Conservation (phyloP, 1,140 invertebrate genomes). For the Palaemon carinicauda region DNA sequence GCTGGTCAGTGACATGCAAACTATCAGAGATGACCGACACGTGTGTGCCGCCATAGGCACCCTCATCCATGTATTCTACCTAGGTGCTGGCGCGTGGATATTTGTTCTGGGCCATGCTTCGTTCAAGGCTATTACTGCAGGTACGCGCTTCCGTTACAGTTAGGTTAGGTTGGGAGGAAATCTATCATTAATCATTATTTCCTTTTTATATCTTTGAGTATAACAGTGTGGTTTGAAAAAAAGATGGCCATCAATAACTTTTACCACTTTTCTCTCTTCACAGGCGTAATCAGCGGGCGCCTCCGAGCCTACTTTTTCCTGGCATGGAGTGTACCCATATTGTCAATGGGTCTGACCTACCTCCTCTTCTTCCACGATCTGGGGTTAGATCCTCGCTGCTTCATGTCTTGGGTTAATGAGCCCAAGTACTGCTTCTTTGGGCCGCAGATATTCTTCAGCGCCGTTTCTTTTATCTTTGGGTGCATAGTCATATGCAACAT, state of each 20-base stretch:
- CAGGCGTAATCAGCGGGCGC: slow-evolving; percentile 61
- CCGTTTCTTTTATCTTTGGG: not conserved
- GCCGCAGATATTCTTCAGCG: slow-evolving; percentile 21
- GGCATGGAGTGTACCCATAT: slow-evolving; percentile 59
- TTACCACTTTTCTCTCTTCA: too few relatives aligned
- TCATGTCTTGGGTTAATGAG: slow-evolving; percentile 19
- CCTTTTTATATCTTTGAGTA: too few relatives aligned
- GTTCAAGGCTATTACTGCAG: slow-evolving; percentile 61
- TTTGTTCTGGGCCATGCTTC: slow-evolving; percentile 60
- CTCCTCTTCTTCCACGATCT: slow-evolving; percentile 16
- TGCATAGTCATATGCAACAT: slow-evolving; percentile 24
- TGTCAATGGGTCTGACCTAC: slow-evolving; percentile 38
- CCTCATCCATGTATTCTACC: slow-evolving; percentile 62
- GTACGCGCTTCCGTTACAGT: too few relatives aligned
- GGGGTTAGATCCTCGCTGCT: slow-evolving; percentile 42
- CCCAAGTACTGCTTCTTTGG: slow-evolving; percentile 29
- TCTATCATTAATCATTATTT: too few relatives aligned
- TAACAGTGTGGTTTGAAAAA: too few relatives aligned
- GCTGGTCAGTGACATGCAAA: slow-evolving; percentile 58
- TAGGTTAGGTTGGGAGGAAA: too few relatives aligned
- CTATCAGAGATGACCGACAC: slow-evolving; percentile 50
- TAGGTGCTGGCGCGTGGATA: slow-evolving; percentile 60
- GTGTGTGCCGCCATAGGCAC: slow-evolving; percentile 61
- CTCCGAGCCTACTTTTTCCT: slow-evolving; percentile 60
- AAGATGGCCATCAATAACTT: too few relatives aligned